phyloP scores from a whole-genome alignment of 2,797 vertebrate species.

The Saxicola maurus region DNA sequence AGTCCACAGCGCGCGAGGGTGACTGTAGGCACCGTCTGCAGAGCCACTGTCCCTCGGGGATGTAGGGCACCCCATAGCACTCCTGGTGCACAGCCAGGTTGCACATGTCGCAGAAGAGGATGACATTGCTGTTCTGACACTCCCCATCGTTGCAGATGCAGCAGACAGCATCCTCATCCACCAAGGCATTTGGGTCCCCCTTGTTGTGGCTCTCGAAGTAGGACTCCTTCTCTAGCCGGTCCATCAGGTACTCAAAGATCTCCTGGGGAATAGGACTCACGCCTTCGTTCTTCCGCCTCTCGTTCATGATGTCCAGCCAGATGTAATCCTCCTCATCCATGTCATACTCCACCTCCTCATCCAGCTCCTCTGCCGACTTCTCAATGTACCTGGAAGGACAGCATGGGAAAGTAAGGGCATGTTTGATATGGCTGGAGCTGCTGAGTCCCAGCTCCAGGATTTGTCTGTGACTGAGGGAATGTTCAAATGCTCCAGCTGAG shows the following conservation, averaged over 20 bases:
- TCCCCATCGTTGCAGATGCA: conserved; percentile 98
- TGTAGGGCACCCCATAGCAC: conserved; percentile 98
- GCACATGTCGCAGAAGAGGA: conserved; percentile 99
- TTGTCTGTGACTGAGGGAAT: background rate
- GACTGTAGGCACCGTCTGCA: conserved; percentile 97
- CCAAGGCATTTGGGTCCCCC: conserved; percentile 92
- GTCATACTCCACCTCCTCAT: conserved; percentile 97
- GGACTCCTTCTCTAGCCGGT: conserved; percentile 95
- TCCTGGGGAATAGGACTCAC: conserved; percentile 95
- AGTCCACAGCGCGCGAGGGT: conserved; percentile 94
- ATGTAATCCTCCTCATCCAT: conserved; percentile 99
- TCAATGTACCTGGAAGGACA: conserved; percentile 87
- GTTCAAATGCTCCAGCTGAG: background rate
- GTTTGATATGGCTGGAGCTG: rapidly evolving
- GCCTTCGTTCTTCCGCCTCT: conserved; percentile 89
- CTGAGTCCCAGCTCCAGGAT: background rate
- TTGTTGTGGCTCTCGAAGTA: conserved; percentile 99
- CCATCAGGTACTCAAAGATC: conserved; percentile 98
- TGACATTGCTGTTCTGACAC: conserved; percentile 98
- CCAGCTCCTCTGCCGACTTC: conserved; percentile 96
- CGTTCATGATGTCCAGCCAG: conserved; percentile 99
- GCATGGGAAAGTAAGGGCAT: background rate
- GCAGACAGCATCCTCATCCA: conserved; percentile 96
- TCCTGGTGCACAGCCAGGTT: conserved; percentile 98
- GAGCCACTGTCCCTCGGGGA: conserved; percentile 97